Conservation (phyloP, 2,888 invertebrate genomes). For the Meta bourneti region DNA sequence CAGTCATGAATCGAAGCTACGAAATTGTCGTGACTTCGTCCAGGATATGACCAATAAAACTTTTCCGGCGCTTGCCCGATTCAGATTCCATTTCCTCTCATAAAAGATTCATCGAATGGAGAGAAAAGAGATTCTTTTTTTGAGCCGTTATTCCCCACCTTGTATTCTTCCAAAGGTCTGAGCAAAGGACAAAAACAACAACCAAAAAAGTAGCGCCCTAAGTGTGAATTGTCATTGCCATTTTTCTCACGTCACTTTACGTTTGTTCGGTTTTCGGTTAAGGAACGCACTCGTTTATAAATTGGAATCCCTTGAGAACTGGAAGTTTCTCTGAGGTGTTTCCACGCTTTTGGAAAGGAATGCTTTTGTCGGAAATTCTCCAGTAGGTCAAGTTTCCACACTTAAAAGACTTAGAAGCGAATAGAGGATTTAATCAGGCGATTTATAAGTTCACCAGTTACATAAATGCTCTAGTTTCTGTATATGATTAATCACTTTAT, state of each 20-base stretch:
- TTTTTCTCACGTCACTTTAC: constrained; percentile 36
- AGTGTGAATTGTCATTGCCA: constrained; percentile 18
- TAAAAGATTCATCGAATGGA: constrained; percentile 55
- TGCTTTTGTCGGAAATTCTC: constrained; percentile 4
- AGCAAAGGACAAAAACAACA: constrained; percentile 3
- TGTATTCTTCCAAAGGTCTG: background rate
- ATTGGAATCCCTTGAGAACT: background rate
- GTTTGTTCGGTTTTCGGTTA: constrained; percentile 1
- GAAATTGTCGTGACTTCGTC: constrained; percentile 48
- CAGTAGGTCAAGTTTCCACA: background rate
- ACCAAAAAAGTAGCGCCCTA: constrained; percentile 8
- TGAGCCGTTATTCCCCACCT: background rate
- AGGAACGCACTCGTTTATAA: background rate
- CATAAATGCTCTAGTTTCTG: background rate
- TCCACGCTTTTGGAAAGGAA: background rate
- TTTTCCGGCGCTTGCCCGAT: constrained; percentile 57
- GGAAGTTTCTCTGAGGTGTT: background rate
- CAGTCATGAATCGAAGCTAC: constrained; percentile 54
- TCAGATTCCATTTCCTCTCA: constrained; percentile 64
- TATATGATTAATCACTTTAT: no score
- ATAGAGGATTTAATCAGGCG: background rate
- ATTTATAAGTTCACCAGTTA: background rate
- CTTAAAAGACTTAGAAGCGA: background rate
- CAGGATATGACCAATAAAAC: constrained; percentile 65
- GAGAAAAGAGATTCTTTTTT: background rate